Conservation (phyloP, 2,888 invertebrate genomes). For the Nomada ruficornis region DNA sequence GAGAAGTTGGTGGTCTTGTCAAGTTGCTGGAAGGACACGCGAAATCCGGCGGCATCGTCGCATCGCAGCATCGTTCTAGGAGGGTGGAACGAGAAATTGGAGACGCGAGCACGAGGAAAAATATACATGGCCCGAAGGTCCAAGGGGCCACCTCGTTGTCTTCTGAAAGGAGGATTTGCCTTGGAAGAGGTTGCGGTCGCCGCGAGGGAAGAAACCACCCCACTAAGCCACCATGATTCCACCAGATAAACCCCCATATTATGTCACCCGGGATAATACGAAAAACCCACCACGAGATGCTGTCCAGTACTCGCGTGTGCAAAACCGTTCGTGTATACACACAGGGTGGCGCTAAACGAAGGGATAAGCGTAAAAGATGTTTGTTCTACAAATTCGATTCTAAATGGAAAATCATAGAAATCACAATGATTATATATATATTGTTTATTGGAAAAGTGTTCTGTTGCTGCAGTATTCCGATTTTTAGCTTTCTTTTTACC, state of each 20-base stretch:
- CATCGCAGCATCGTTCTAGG: conserved; percentile 8
- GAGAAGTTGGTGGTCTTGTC: conserved; percentile 56
- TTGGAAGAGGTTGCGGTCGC: conserved; percentile 64
- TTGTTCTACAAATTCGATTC: not conserved
- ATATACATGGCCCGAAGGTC: conserved; percentile 63
- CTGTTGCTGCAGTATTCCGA: too few relatives aligned
- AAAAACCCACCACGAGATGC: conserved; percentile 64
- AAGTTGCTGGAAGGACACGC: conserved; percentile 63
- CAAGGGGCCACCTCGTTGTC: conserved; percentile 64
- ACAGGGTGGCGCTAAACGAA: conserved; percentile 32
- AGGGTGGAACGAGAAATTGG: conserved; percentile 69
- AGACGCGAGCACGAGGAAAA: conserved; percentile 59
- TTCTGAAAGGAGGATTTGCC: conserved; percentile 71
- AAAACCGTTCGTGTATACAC: conserved; percentile 23
- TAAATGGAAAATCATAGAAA: too few relatives aligned
- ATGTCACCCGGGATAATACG: conserved; percentile 73
- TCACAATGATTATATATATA: not conserved
- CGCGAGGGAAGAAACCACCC: conserved; percentile 63
- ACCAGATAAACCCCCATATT: conserved; percentile 75
- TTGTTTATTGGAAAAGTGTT: too few relatives aligned
- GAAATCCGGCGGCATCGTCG: conserved; percentile 59
- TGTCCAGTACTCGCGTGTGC: conserved; percentile 24
- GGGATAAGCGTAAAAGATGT: not conserved
- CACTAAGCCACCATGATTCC: conserved; percentile 75
- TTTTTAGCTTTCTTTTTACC: too few relatives aligned